These are phyloP conservation scores for Drosophila navojoa DNA, from an alignment of 1,140 invertebrate genomes.

Conservation along the genomic window DNA sequence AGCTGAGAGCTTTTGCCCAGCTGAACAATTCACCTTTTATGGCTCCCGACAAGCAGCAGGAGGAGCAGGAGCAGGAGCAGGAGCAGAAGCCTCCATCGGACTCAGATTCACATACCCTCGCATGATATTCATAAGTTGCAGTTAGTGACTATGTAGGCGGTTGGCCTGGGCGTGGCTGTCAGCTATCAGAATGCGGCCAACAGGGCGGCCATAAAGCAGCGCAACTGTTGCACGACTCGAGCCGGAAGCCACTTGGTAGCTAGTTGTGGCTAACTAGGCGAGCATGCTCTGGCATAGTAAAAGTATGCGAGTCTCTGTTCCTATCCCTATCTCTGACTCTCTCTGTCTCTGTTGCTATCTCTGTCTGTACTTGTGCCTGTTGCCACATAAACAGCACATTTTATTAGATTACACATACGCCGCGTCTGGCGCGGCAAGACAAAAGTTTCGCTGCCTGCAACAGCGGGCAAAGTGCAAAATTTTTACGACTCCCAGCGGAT, in stretches of 20 bases:
- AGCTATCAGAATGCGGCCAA: constrained; percentile 38
- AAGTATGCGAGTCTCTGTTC: too few species aligned
- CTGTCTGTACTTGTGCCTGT: constrained; percentile 36
- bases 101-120: not conserved
- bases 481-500: constrained; percentile 80
- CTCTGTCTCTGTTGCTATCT: too few species aligned
- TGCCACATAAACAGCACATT: constrained; percentile 80
- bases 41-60: not conserved
- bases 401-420: constrained; percentile 82
- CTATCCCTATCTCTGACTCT: too few species aligned
- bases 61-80: too few species aligned
- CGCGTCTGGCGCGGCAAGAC: constrained; percentile 44
- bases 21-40: constrained; percentile 29
- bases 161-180: constrained; percentile 3
- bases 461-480: constrained; percentile 75
- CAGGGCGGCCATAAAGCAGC: constrained; percentile 45
- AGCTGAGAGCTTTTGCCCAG: not conserved
- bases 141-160: constrained; percentile 39
- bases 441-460: constrained; percentile 45
- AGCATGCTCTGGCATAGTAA: constrained; percentile 25
- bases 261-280: constrained; percentile 48
- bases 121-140: constrained; percentile 54
- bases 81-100: not conserved
- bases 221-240: constrained; percentile 44
- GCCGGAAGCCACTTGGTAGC: constrained; percentile 44